Percentiles rank a stretch among this genome's conserved stretches.
phyloP scores from a whole-genome alignment of 2,113 vertebrate species.

The Scytalopus superciliaris region DNA sequence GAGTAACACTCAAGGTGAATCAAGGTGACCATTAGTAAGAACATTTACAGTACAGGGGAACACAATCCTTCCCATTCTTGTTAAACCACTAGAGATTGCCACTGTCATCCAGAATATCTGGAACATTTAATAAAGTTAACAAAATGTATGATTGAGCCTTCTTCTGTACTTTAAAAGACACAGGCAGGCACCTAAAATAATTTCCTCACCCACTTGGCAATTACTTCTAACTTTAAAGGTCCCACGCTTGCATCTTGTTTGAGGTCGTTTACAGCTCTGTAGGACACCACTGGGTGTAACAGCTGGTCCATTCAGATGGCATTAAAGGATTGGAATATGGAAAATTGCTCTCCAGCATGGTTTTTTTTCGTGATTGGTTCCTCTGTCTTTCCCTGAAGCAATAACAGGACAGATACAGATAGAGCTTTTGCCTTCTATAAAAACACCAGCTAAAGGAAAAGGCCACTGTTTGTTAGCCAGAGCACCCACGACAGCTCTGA shows the following conservation, averaged over 20 bases:
- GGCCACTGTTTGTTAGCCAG: background rate
- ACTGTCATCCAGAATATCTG: background rate
- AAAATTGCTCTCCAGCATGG: background rate
- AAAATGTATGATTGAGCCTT: background rate
- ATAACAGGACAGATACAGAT: background rate
- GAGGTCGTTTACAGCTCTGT: background rate
- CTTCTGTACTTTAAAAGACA: background rate
- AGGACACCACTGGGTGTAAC: background rate
- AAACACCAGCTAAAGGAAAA: background rate
- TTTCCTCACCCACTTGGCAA: background rate
- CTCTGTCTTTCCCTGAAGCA: background rate
- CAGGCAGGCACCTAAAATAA: background rate
- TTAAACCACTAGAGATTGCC: background rate
- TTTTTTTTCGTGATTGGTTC: background rate
- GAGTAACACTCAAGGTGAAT: background rate
- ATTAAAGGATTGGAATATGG: background rate
- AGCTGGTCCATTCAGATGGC: background rate
- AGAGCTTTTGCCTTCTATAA: background rate
- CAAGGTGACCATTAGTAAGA: background rate
- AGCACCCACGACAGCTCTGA: background rate
- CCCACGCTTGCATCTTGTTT: background rate
- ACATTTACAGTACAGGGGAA: background rate
- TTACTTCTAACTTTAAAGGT: background rate
- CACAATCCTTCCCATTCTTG: background rate
- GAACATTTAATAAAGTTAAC: background rate